Base-by-base conservation (phyloP, 2,113 vertebrate species). In the Caretta caretta region DNA sequence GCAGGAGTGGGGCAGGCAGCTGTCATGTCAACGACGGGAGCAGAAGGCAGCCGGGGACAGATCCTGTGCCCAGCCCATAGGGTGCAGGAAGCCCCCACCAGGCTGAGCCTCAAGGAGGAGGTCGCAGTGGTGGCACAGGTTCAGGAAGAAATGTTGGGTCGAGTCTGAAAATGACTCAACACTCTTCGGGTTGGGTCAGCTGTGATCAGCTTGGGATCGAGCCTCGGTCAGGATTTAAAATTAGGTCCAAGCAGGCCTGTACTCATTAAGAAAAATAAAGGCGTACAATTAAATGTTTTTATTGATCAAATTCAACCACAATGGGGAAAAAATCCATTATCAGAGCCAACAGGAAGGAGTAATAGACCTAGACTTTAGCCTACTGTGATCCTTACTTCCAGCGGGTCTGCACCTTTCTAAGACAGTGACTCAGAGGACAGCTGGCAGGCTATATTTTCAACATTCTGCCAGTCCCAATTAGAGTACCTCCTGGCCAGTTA, bases 361-460 rank as follows among this genome's bases (percentile, higher is more conserved):
- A 35, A 17, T 65, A 49, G 17, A 62, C 2, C 24, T 1, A 72
- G 49, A 6, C 91, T 27, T 17, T 76, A 9, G 6, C 38, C 10
- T 17, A 10, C 9, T 29, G 75, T 54, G 31, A 96, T 31, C 20
- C 17, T 65, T 35, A 16, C 6, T 31, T 65, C 16, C 62, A 16
- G 31, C 35, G 14, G 20, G 62, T 65, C 62, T 65, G 62, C 31
- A 65, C 29, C 14, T 51, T 92, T 91, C 16, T 65, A 19, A 38
- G 1, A 13, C 7, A 9, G 1, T 4, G 31, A 81, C 13, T 12
- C 83, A 42, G 80, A 72, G 25, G 14, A 42, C 54, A 95, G 69
- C 16, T 85, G n/a, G 19, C 31, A 65, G 59, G 20, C 29, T 48
- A 84, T 10, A 0, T 0, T 0, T 0, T 14, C 51, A 81, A 69